A percentile compares a stretch with the other conserved stretches of the same genome.
Evolutionary conservation across 2,888 invertebrate genomes (phyloP).

Genomic region (Synergus laeviventris): DNA sequence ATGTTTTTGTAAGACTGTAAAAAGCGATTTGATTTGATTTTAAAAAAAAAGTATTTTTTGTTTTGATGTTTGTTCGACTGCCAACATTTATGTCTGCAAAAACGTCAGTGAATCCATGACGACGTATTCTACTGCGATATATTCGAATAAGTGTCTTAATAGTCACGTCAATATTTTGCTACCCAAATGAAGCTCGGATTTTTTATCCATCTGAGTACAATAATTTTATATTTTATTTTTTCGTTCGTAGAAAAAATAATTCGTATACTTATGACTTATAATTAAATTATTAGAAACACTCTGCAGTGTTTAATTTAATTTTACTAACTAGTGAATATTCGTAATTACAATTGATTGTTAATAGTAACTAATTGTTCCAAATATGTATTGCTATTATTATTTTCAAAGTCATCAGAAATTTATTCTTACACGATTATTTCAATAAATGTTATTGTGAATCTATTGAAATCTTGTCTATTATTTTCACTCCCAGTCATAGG

Average conservation of each 20-base stretch:
- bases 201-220: not conserved
- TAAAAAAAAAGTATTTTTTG: not conserved
- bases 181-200: conserved; percentile 8
- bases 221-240: conserved; percentile 12
- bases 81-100: not conserved
- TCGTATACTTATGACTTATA: not conserved
- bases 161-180: conserved; percentile 30
- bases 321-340: not conserved
- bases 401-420: conserved; percentile 16
- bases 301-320: conserved; percentile 4
- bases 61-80: not conserved
- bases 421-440: conserved; percentile 28
- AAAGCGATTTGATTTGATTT: not conserved
- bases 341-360: conserved; percentile 18
- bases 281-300: not conserved
- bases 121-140: conserved; percentile 18
- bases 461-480: not conserved
- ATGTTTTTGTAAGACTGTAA: conserved; percentile 4
- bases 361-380: not conserved
- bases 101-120: not conserved
- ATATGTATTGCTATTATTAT: conserved; percentile 6
- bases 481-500: not conserved
- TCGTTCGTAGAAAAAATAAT: not conserved
- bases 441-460: conserved; percentile 29
- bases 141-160: conserved; percentile 23